Conservation (phyloP, 2,888 invertebrate species). For the Agapostemon virescens region DNA sequence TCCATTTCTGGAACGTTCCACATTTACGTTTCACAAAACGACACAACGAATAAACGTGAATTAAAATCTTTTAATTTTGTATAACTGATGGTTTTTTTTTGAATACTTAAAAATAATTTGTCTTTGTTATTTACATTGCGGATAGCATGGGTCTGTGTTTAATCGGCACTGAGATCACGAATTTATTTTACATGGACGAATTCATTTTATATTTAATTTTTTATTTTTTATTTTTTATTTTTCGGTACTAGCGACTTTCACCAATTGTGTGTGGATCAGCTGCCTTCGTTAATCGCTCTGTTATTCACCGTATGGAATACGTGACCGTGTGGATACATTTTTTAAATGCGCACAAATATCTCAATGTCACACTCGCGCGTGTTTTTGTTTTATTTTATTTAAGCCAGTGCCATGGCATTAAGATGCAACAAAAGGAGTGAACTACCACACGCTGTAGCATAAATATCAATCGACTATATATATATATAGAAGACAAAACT, state of each 20-base stretch:
- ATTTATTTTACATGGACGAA: slow-evolving; percentile 13
- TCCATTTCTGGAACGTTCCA: slow-evolving; percentile 88
- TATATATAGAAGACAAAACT: slow-evolving; percentile 34
- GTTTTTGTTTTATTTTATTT: no score
- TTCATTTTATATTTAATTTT: slow-evolving; percentile 25
- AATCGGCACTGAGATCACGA: background rate
- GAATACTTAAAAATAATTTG: slow-evolving; percentile 18
- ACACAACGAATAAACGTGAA: slow-evolving; percentile 53
- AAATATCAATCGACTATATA: slow-evolving; percentile 36
- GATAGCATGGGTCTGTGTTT: slow-evolving; percentile 10
- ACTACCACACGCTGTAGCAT: slow-evolving; percentile 53
- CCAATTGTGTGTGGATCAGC: slow-evolving; percentile 43
- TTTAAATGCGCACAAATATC: slow-evolving; percentile 39
- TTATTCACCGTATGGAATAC: slow-evolving; percentile 50
- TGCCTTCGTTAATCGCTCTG: slow-evolving; percentile 20
- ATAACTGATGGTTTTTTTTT: slow-evolving; percentile 12
- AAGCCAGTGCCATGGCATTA: slow-evolving; percentile 55
- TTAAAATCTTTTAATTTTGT: slow-evolving; percentile 45
- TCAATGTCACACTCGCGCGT: slow-evolving; percentile 25
- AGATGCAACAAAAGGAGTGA: slow-evolving; percentile 49
- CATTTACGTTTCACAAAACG: slow-evolving; percentile 74
- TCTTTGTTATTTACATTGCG: background rate
- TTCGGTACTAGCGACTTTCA: slow-evolving; percentile 16
- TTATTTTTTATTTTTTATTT: slow-evolving; percentile 17
- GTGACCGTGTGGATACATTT: slow-evolving; percentile 76